These are phyloP conservation scores for Scarus forsteni DNA, from an alignment of 2,797 vertebrate species.

Conservation along the genomic window DNA sequence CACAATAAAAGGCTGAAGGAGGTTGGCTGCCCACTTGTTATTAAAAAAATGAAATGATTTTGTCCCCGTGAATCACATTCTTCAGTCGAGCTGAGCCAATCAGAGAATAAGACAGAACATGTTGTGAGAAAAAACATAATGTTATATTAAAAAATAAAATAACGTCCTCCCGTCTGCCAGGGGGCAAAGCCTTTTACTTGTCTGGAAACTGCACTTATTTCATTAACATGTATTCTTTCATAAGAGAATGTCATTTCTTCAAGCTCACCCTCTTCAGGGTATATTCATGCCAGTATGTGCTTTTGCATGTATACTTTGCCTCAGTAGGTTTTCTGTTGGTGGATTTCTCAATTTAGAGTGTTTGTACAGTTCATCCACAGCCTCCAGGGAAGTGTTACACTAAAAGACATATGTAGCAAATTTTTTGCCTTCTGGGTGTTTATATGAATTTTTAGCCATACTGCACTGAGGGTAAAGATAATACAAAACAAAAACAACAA, in stretches of 20 bases:
- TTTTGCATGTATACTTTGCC: conserved; percentile 1
- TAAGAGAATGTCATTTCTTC: conserved; percentile 51
- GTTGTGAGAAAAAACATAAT: conserved; percentile 45
- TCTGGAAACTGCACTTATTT: conserved; percentile 66
- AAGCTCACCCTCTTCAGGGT: conserved; percentile 13
- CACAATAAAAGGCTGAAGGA: conserved; percentile 28
- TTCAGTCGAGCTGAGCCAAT: conserved; percentile 60
- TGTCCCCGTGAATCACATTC: conserved; percentile 49
- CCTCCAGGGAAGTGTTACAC: conserved; percentile 24
- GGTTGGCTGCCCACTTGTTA: conserved; percentile 17
- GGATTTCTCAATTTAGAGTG: conserved; percentile 40
- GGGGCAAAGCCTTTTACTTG: conserved; percentile 62
- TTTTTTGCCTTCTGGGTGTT: conserved; percentile 33
- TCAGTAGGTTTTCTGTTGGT: conserved; percentile 37
- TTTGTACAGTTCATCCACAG: conserved; percentile 29
- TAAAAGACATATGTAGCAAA: conserved; percentile 36
- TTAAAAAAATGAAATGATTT: conserved; percentile 46
- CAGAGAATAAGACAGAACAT: conserved; percentile 41
- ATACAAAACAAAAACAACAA: not conserved
- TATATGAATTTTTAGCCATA: conserved; percentile 33
- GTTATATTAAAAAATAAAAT: conserved; percentile 69
- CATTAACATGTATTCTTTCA: conserved; percentile 70
- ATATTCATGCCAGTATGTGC: conserved; percentile 3
- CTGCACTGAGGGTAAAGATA: not conserved
- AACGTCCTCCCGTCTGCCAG: conserved; percentile 52